Percentiles rank a stretch among this genome's conserved stretches.
Conservation (phyloP, 2,888 invertebrate species). For the Drosophila acutilabella region DNA sequence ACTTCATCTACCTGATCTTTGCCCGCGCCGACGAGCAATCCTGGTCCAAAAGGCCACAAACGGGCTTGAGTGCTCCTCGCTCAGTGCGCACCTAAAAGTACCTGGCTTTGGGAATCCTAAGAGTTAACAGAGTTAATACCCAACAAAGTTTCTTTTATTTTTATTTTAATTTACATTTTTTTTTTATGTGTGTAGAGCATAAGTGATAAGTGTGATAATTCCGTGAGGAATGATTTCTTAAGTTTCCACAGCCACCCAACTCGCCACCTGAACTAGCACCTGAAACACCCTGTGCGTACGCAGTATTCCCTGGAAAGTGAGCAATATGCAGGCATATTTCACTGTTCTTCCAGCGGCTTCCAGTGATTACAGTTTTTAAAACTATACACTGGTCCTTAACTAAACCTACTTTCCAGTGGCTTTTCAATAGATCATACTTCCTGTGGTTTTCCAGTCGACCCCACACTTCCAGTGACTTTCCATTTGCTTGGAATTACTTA, state of each 20-base stretch:
- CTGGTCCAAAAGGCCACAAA: conserved; percentile 85
- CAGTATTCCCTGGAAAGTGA: conserved; percentile 25
- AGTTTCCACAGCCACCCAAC: conserved; percentile 17
- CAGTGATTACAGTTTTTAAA: conserved; percentile 13
- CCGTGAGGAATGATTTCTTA: conserved; percentile 52
- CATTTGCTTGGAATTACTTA: background rate
- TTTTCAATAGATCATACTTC: background rate
- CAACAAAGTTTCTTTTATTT: background rate
- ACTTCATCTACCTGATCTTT: conserved; percentile 91
- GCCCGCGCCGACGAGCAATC: conserved; percentile 91
- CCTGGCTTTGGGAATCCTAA: background rate
- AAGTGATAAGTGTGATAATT: conserved; percentile 72
- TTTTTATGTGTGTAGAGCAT: too few relatives aligned
- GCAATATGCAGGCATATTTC: conserved; percentile 4
- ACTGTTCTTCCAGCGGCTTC: conserved; percentile 10
- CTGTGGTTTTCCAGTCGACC: background rate
- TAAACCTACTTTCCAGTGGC: background rate
- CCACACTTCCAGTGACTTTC: background rate
- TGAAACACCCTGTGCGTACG: too few relatives aligned
- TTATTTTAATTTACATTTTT: conserved; percentile 29
- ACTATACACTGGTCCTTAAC: background rate
- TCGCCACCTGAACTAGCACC: too few relatives aligned
- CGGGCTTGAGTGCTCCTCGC: background rate
- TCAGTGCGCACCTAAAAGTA: conserved; percentile 44
- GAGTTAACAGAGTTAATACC: background rate